Evolutionary conservation across 2,888 invertebrate species (phyloP).

Genomic region (Lithosia quadra): DNA sequence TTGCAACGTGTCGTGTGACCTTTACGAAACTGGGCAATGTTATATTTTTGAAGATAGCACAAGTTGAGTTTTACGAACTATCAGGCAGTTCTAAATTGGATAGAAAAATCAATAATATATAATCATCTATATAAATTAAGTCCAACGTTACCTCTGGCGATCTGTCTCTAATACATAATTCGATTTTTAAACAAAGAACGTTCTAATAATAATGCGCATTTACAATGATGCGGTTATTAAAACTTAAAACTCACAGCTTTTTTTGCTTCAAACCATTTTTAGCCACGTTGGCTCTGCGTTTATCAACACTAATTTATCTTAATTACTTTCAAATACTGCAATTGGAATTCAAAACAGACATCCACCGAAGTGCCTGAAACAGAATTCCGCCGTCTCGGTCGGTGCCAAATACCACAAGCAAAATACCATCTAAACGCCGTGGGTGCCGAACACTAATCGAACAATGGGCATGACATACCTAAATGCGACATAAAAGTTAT

Average conservation of each 20-base stretch:
- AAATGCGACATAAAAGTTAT: conserved; percentile 60
- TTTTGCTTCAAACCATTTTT: conserved; percentile 30
- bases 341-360: conserved; percentile 78
- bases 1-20: no score
- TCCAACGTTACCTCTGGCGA: no score
- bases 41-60: no score
- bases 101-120: no score
- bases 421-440: conserved; percentile 70
- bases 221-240: no score
- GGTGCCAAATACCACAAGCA: conserved; percentile 79
- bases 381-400: conserved; percentile 75
- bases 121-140: no score
- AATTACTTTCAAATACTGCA: conserved; percentile 79
- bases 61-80: no score
- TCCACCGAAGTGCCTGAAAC: conserved; percentile 76
- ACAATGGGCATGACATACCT: conserved; percentile 76
- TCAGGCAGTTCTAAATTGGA: no score
- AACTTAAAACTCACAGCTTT: not conserved
- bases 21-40: no score
- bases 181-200: not conserved
- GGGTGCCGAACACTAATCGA: conserved; percentile 75
- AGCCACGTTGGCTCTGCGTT: conserved; percentile 72
- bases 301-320: conserved; percentile 84
- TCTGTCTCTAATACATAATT: no score
- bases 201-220: not conserved